Evolutionary conservation across 2,888 invertebrate genomes (phyloP), one percentile per base, ranked within the genome.

Genomic region (Uropetala carovei): DNA sequence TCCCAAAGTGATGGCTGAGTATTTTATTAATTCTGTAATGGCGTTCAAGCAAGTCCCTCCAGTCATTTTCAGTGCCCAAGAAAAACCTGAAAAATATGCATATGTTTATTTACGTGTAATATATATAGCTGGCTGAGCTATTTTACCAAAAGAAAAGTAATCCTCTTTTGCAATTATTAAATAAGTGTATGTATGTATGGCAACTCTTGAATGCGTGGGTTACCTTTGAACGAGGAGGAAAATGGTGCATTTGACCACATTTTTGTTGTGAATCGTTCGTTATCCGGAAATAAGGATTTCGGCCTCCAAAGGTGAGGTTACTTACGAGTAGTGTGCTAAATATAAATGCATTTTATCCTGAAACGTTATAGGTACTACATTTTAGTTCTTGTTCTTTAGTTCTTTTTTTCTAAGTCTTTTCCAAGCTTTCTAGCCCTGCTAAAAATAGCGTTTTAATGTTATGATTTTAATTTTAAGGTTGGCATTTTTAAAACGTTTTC

Each of bases 251-350:
- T 56, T 89, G 89, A 64, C 89, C 68, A 89, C 89, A 43, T 27
- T 68, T 89, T 18, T 89, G 60, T 68, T 68, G n/a, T 27, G 22
- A 27, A 14, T 27, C 75, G 22, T 75, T 75, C 27, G 13, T 75
- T 75, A 13, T 75, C 75, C 27, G 75, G 22, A 27, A 75, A 27
- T 75, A 75, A 68, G 89, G 64, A 64, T 64, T 60, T 43, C 89
- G n/a, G 64, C 89, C 89, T 89, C 89, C 89, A 89, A 75, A 89
- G 89, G 89, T 89, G 89, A 89, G 89, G 89, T 30, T n/a, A 59
- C 27, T 60, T 86, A 83, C 43, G 83, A 83, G 30, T 83, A 89
- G 89, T 64, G 43, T 68, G 18, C 43, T 68, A 27, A 30, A 89
- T 89, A 89, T 60, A 60, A 89, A 89, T 89, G 89, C 89, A 89